phyloP scores from a whole-genome alignment of 2,888 invertebrate species.

The Tigriopus californicus region DNA sequence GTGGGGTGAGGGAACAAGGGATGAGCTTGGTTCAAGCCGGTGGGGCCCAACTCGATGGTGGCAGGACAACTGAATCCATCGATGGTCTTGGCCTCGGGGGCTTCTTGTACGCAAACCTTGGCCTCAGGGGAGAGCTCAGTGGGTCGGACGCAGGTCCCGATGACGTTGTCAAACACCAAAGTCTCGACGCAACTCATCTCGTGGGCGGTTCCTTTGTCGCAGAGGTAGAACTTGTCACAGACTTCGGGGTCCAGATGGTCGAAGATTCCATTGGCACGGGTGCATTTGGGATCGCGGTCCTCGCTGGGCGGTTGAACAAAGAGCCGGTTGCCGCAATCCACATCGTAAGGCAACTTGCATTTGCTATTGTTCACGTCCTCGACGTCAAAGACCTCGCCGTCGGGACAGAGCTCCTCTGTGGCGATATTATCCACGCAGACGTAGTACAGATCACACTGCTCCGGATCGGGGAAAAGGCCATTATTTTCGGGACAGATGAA shows the following conservation, averaged over 20 bases:
- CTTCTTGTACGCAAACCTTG: background rate
- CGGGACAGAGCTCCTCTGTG: slow-evolving; percentile 19
- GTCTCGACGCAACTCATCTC: slow-evolving; percentile 9
- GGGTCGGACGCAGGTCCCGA: slow-evolving; percentile 12
- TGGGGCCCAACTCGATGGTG: slow-evolving; percentile 7
- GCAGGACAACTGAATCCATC: slow-evolving; percentile 15
- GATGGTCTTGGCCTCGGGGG: background rate
- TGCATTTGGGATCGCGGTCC: slow-evolving; percentile 33
- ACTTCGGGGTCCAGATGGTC: slow-evolving; percentile 53
- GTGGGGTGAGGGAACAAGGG: slow-evolving; percentile 14
- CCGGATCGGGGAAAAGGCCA: slow-evolving; percentile 20
- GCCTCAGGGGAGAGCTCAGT: slow-evolving; percentile 2
- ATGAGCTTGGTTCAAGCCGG: slow-evolving; percentile 2
- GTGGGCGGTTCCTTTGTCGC: slow-evolving; percentile 15
- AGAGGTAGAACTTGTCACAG: slow-evolving; percentile 40
- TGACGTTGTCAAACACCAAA: slow-evolving; percentile 5
- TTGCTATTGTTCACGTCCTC: slow-evolving; percentile 1
- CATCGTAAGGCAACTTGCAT: slow-evolving; percentile 9
- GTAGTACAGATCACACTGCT: slow-evolving; percentile 22
- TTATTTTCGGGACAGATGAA: slow-evolving; percentile 19
- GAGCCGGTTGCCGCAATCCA: slow-evolving; percentile 11
- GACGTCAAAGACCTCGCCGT: slow-evolving; percentile 21
- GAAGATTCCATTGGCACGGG: slow-evolving; percentile 67
- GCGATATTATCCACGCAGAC: slow-evolving; percentile 20
- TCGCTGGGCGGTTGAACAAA: slow-evolving; percentile 17